A percentile compares a stretch with the other conserved stretches of the same genome.
Evolutionary conservation across 2,888 invertebrate species (phyloP).

Genomic region (Tenthredo mesomela): DNA sequence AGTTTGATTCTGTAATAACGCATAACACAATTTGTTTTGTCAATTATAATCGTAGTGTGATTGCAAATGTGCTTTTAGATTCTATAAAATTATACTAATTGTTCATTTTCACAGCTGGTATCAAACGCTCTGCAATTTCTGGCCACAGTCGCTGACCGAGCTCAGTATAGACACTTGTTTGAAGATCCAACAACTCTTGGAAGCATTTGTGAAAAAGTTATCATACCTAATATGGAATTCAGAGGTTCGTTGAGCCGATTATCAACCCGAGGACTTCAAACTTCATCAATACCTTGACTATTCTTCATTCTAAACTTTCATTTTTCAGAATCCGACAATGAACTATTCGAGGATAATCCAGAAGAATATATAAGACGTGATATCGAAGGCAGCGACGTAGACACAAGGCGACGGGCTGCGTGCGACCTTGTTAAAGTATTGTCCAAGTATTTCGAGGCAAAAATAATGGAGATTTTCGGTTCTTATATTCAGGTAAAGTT

Average conservation of each 20-base stretch:
- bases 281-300: neutral
- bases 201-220: slow-evolving; percentile 98
- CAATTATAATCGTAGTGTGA: slow-evolving; percentile 56
- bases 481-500: slow-evolving; percentile 88
- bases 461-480: slow-evolving; percentile 93
- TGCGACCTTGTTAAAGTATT: slow-evolving; percentile 97
- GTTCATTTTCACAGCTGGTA: slow-evolving; percentile 85
- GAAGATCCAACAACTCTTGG: slow-evolving; percentile 92
- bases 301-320: slow-evolving; percentile 49
- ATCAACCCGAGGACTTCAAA: neutral
- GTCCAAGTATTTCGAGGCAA: slow-evolving; percentile 91
- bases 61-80: slow-evolving; percentile 29
- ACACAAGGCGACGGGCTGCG: slow-evolving; percentile 96
- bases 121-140: slow-evolving; percentile 98
- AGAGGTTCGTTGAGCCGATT: slow-evolving; percentile 81
- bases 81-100: slow-evolving; percentile 5
- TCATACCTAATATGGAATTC: slow-evolving; percentile 98
- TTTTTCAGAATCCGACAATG: slow-evolving; percentile 91
- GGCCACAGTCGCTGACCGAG: slow-evolving; percentile 95
- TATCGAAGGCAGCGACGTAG: slow-evolving; percentile 99
- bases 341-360: slow-evolving; percentile 98
- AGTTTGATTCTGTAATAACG: slow-evolving; percentile 92
- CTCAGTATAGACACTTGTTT: slow-evolving; percentile 92
- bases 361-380: slow-evolving; percentile 98
- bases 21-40: slow-evolving; percentile 69